A percentile compares a stretch with the other conserved stretches of the same genome.
Conservation (phyloP, 2,888 invertebrate genomes). For the Lissonota sp. region DNA sequence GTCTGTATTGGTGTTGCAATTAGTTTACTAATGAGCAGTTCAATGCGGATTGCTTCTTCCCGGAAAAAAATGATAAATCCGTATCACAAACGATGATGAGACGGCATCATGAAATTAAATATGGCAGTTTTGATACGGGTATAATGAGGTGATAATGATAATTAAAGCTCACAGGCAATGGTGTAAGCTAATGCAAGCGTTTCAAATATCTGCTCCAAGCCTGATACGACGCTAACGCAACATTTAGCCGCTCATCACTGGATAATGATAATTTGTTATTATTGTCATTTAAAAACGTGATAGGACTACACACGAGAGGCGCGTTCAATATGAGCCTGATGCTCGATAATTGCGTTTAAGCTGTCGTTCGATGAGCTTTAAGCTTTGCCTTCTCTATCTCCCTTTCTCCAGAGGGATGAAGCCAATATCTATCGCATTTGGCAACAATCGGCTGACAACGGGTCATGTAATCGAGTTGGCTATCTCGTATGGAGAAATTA, state of each 20-base stretch:
- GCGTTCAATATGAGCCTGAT: conserved; percentile 13
- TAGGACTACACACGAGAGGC: conserved; percentile 16
- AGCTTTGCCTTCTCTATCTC: conserved; percentile 35
- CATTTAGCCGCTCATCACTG: neutral
- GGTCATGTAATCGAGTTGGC: conserved; percentile 53
- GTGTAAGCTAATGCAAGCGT: neutral
- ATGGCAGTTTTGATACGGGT: too few species aligned
- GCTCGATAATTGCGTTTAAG: conserved; percentile 60
- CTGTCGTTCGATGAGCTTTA: conserved; percentile 54
- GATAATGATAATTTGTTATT: conserved; percentile 50
- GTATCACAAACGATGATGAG: too few species aligned
- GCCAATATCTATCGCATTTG: conserved; percentile 40
- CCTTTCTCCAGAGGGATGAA: conserved; percentile 16
- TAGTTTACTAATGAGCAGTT: too few species aligned
- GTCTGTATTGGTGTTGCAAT: too few species aligned
- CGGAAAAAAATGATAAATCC: too few species aligned
- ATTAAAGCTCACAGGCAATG: neutral
- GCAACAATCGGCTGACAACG: conserved; percentile 38
- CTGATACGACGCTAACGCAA: conserved; percentile 14
- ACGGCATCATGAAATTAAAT: too few species aligned
- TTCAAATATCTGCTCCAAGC: conserved; percentile 1
- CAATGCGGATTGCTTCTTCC: too few species aligned
- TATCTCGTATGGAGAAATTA: conserved; percentile 47
- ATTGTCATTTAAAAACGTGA: conserved; percentile 33
- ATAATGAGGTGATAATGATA: too few species aligned